Evolutionary conservation across 2,797 vertebrate genomes (phyloP).

Genomic region (Adrianichthys oophorus): DNA sequence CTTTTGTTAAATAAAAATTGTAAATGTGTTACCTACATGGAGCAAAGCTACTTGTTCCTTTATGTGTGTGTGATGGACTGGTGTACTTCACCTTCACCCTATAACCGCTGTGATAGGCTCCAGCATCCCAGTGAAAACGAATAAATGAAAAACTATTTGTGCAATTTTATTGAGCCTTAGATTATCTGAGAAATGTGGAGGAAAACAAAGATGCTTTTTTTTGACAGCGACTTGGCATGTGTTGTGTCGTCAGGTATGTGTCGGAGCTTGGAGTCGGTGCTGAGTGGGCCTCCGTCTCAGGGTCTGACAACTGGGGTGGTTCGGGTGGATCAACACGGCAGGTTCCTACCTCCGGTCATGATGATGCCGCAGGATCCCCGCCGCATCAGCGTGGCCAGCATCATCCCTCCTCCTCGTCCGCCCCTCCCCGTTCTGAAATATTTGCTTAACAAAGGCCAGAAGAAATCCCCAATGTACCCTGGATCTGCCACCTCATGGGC

Average conservation of each 20-base stretch:
- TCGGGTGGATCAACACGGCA: constrained; percentile 48
- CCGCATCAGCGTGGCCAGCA: constrained; percentile 72
- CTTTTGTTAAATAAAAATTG: too few species aligned
- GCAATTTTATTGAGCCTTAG: too few species aligned
- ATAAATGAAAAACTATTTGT: too few species aligned
- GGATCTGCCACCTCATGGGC: constrained; percentile 25
- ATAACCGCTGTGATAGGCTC: too few species aligned
- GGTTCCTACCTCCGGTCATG: constrained; percentile 9
- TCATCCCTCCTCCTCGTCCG: constrained; percentile 67
- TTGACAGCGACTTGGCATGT: neutral
- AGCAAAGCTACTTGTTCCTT: too few species aligned
- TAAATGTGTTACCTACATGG: too few species aligned
- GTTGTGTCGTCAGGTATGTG: constrained; percentile 68
- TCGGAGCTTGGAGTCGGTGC: constrained; percentile 76
- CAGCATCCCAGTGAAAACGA: too few species aligned
- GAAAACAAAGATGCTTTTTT: too few species aligned
- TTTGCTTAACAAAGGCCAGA: constrained; percentile 33
- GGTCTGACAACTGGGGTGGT: constrained; percentile 10
- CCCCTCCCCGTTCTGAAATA: constrained; percentile 69
- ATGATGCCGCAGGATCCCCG: constrained; percentile 57
- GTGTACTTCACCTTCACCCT: too few species aligned
- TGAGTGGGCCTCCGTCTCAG: constrained; percentile 37
- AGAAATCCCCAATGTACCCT: constrained; percentile 25
- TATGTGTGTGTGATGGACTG: too few species aligned
- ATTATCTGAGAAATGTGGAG: too few species aligned